These are phyloP conservation scores for Oncorhynchus masou DNA, from an alignment of 2,113 vertebrate species.

Conservation along the genomic window DNA sequence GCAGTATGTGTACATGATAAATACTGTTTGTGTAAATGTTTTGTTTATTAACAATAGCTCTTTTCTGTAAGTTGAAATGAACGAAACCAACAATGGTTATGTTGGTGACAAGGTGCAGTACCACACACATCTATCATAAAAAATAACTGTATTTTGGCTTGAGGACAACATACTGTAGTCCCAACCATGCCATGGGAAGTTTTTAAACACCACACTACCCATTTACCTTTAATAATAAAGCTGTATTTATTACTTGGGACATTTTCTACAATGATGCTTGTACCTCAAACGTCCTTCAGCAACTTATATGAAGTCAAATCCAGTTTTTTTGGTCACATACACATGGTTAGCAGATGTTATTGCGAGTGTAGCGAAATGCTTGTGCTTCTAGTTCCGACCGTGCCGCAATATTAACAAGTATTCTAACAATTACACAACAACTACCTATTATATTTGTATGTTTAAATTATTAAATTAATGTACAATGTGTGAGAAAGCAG, in stretches of 20 bases:
- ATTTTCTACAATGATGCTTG: neutral
- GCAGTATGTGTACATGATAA: rapidly evolving
- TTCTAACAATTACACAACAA: no score
- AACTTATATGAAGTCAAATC: neutral
- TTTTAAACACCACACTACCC: no score
- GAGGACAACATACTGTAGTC: no score
- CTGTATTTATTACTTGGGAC: neutral
- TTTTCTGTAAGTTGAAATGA: neutral
- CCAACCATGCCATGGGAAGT: no score
- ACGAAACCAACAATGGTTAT: neutral
- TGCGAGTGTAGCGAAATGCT: no score
- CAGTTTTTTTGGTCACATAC: no score
- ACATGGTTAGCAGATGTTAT: no score
- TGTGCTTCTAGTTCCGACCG: no score
- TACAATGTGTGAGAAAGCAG: neutral
- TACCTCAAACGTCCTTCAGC: neutral
- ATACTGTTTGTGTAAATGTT: neutral
- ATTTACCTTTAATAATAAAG: neutral
- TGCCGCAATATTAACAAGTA: no score
- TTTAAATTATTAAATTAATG: neutral
- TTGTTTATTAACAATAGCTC: neutral
- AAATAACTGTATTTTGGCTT: rapidly evolving
- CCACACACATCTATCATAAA: neutral
- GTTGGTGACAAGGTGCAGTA: neutral
- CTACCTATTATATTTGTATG: neutral